Conservation (phyloP, 1,140 invertebrate species). For the Gryon sp. region DNA sequence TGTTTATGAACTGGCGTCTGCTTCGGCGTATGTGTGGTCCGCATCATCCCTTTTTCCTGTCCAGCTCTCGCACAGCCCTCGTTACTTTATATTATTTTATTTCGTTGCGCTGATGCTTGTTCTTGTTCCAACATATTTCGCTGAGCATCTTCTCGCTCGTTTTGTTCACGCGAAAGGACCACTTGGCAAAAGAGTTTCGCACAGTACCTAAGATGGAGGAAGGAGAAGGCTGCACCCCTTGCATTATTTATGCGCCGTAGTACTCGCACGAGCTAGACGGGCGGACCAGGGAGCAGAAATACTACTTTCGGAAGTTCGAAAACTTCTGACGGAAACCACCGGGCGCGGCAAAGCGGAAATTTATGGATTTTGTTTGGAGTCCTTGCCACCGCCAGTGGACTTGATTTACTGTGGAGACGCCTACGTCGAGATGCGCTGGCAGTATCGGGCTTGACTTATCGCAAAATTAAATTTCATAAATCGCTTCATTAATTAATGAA, state of each 20-base stretch:
- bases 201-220: slow-evolving; percentile 45
- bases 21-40: background rate
- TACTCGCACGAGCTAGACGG: slow-evolving; percentile 61
- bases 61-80: background rate
- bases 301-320: slow-evolving; percentile 76
- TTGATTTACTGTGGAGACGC: slow-evolving; percentile 73
- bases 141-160: slow-evolving; percentile 29
- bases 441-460: slow-evolving; percentile 61
- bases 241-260: slow-evolving; percentile 73
- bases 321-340: slow-evolving; percentile 78
- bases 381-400: slow-evolving; percentile 65
- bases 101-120: slow-evolving; percentile 1
- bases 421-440: slow-evolving; percentile 60
- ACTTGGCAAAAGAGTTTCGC: slow-evolving; percentile 52
- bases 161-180: slow-evolving; percentile 51
- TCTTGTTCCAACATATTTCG: slow-evolving; percentile 16
- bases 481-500: slow-evolving; percentile 60
- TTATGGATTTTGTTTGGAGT: slow-evolving; percentile 79
- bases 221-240: slow-evolving; percentile 50
- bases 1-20: slow-evolving; percentile 49
- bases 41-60: slow-evolving; percentile 6
- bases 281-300: slow-evolving; percentile 70
- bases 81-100: slow-evolving; percentile 43
- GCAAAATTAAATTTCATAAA: slow-evolving; percentile 57
- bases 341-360: slow-evolving; percentile 75